Evolutionary conservation across 2,888 invertebrate genomes (phyloP), one percentile per base, ranked within the genome.

Genomic region (Cremastinae sp.): DNA sequence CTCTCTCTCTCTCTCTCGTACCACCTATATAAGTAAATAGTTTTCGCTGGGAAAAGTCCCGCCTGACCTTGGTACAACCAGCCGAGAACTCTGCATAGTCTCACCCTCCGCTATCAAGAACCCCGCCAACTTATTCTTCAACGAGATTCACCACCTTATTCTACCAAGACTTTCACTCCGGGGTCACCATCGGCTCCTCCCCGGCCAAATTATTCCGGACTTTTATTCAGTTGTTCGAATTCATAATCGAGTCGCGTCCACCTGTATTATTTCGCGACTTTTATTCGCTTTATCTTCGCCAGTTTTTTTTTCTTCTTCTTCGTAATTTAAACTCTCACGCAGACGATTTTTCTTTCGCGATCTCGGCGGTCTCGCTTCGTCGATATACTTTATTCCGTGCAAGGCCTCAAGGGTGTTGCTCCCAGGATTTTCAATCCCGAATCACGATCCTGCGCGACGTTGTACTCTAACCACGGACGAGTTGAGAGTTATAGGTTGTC

Each of bases 401-500:
- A 51, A 59, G 43, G 45, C 22, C 51, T 41, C 16, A 36, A 5
- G 45, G 12, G 45, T 20, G 36, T 47, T 38, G 53, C 28, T 5
- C 28, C 5, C 18, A 36, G 36, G 38, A 62, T 38, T 62, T 18
- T 36, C 18, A 38, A 51, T 41, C 22, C 38, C n/a, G 28, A 34
- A 43, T 53, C 51, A 69, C 51, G 64, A 1, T 43, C 28, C 14
- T 16, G 41, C 8, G 10, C 28, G 16, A 28, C 43, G 53, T 62
- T 43, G 73, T 45, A 71, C 41, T 34, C 41, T 62, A 64, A 75
- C 66, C 62, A 62, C 51, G 53, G 49, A 36, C 38, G 54, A 86
- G 84, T 87, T 87, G 83, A 78, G 77, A 82, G 83, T 83, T 85
- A 83, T 81, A 86, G 84, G 16, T 62, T 53, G 70, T 84, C 84